phyloP scores from a whole-genome alignment of 2,797 vertebrate genomes.

The Poecile montanus region DNA sequence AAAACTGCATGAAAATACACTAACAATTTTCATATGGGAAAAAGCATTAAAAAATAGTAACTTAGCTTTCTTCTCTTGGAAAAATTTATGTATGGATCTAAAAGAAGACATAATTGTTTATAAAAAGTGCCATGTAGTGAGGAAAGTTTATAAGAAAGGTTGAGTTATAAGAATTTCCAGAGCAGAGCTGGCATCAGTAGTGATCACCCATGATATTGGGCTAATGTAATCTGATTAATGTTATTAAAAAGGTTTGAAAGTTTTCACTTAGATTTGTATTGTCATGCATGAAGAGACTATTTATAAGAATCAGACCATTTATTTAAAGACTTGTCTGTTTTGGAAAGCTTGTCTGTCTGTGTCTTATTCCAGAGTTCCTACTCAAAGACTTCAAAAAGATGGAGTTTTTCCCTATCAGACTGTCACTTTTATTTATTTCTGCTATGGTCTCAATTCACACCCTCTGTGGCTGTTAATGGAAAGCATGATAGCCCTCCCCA shows the following conservation, averaged over 20 bases:
- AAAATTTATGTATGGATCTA: background rate
- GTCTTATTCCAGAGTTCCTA: background rate
- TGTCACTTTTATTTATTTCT: background rate
- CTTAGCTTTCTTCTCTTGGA: background rate
- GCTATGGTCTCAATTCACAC: background rate
- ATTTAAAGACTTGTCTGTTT: background rate
- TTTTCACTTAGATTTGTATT: background rate
- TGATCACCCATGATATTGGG: background rate
- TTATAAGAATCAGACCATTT: too few relatives aligned
- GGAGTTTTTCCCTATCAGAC: background rate
- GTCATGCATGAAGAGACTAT: background rate
- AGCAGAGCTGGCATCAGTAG: background rate
- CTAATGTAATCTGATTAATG: background rate
- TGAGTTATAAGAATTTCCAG: background rate
- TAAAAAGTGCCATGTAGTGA: background rate
- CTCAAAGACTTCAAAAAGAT: background rate
- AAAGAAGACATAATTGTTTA: background rate
- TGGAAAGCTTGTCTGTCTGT: background rate
- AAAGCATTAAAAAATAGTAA: background rate
- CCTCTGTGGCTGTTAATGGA: background rate
- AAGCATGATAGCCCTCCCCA: background rate
- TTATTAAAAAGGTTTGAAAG: background rate
- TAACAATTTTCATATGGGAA: background rate
- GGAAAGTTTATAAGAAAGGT: background rate
- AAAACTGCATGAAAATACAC: background rate